Evolutionary conservation across 1,140 invertebrate genomes (phyloP), one percentile per base, ranked within the genome.

Genomic region (Hydropsyche tenuis): DNA sequence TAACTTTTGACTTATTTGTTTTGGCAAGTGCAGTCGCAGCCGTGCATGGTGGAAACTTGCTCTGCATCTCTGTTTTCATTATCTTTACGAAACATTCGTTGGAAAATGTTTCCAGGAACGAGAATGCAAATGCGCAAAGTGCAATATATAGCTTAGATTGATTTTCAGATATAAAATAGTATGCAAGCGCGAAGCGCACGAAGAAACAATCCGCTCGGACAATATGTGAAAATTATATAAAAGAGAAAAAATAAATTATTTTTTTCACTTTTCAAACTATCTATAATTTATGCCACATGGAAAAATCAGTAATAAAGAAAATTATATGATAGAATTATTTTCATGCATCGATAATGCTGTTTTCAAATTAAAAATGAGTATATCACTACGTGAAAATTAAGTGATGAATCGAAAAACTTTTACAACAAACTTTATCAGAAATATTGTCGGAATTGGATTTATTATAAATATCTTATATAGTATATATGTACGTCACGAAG

Each of bases 1-100:
- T 73, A 73, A 73, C 72, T 73, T 73, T 73, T 73, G 72, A 73
- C 72, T 73, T 73, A 73, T 73, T 73, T 73, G 72, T 73, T 73
- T 73, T 73, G 72, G 72, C 72, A 73, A 73, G 64, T 73, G 22
- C 30, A n/a, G 23, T 25, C 30, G 68, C 48, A 70, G 23, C 56
- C 11, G 23, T 60, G 56, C 56, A 60, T 9, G 9, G 56, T 20
- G 4, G 23, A 60, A 60, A 60, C 56, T 60, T 60, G 56, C 23
- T 14, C 56, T 60, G 11, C 56, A 60, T 60, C 56, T 60, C 20
- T 9, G 56, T 60, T 60, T 60, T 60, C 56, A 60, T 60, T 60
- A 60, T 60, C 56, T 60, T 23, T 20, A 14, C 56, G 22, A 60
- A 20, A 60, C 56, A 60, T 60, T 60, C 56, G 23, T 23, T 25